phyloP scores from a whole-genome alignment of 2,797 vertebrate genomes.

The Myotis findleyi region DNA sequence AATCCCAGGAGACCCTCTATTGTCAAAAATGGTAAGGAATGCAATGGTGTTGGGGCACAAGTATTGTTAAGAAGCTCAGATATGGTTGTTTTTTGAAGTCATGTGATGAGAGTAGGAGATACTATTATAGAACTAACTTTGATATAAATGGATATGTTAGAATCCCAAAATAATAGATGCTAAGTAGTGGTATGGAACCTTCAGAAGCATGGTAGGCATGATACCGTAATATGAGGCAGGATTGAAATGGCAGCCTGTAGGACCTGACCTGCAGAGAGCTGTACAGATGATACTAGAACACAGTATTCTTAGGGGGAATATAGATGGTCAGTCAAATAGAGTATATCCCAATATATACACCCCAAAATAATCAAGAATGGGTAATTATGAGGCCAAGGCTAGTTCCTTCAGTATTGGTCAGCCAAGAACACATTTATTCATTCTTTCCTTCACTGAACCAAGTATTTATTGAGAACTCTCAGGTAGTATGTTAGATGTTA shows the following conservation, averaged over 20 bases:
- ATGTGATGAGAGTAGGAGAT: background rate
- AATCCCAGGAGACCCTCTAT: background rate
- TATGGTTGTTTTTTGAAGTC: background rate
- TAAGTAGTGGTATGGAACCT: background rate
- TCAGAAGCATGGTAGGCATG: background rate
- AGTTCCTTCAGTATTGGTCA: background rate
- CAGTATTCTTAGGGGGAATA: background rate
- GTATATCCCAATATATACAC: background rate
- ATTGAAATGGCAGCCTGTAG: background rate
- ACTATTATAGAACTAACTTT: background rate
- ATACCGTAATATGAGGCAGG: background rate
- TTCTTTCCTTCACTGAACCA: background rate
- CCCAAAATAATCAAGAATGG: background rate
- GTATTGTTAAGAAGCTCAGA: background rate
- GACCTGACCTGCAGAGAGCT: background rate
- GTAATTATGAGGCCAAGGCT: background rate
- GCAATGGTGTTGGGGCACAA: background rate
- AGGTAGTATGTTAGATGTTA: background rate
- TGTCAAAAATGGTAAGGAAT: background rate
- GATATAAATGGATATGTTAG: background rate
- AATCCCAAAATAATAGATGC: background rate
- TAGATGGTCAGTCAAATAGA: background rate
- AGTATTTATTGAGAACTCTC: slow-evolving; percentile 28
- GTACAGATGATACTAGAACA: background rate
- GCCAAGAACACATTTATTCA: background rate